Conservation (phyloP, 2,888 invertebrate genomes). For the Ophion costatus region DNA sequence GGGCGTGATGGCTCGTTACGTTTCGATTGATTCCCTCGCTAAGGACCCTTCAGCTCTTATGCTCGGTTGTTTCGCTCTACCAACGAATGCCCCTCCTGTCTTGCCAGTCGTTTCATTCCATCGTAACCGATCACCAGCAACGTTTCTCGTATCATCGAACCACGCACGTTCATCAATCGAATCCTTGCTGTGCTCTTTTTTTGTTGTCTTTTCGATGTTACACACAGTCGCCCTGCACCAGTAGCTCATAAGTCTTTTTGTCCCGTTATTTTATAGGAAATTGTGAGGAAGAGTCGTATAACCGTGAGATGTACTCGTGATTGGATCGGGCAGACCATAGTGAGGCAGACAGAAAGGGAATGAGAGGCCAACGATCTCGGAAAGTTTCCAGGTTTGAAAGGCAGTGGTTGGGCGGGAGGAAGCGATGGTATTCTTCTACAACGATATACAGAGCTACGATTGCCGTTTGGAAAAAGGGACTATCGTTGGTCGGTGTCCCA, state of each 20-base stretch:
- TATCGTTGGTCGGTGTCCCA: constrained; percentile 67
- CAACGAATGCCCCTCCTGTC: constrained; percentile 31
- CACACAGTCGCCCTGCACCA: constrained; percentile 25
- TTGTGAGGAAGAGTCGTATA: constrained; percentile 63
- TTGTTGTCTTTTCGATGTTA: constrained; percentile 33
- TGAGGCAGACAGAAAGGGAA: constrained; percentile 27
- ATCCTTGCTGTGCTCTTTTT: constrained; percentile 23
- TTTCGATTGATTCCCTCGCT: constrained; percentile 25
- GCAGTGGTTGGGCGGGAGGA: constrained; percentile 41
- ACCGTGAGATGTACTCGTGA: constrained; percentile 56
- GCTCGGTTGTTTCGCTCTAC: constrained; percentile 35
- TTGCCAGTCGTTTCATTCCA: constrained; percentile 12
- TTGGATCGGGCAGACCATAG: constrained; percentile 54
- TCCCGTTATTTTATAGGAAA: constrained; percentile 62
- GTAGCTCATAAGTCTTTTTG: constrained; percentile 55
- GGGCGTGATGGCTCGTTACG: constrained; percentile 38
- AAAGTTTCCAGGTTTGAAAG: constrained; percentile 70
- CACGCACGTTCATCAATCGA: constrained; percentile 45
- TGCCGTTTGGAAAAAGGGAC: constrained; percentile 58
- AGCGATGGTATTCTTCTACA: constrained; percentile 51
- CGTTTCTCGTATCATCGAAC: constrained; percentile 40
- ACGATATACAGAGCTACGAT: constrained; percentile 31
- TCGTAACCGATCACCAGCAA: constrained; percentile 39
- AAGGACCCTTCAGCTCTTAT: constrained; percentile 34
- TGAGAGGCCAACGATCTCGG: constrained; percentile 68